phyloP scores from a whole-genome alignment of 2,888 invertebrate genomes.

The Eilema depressum region DNA sequence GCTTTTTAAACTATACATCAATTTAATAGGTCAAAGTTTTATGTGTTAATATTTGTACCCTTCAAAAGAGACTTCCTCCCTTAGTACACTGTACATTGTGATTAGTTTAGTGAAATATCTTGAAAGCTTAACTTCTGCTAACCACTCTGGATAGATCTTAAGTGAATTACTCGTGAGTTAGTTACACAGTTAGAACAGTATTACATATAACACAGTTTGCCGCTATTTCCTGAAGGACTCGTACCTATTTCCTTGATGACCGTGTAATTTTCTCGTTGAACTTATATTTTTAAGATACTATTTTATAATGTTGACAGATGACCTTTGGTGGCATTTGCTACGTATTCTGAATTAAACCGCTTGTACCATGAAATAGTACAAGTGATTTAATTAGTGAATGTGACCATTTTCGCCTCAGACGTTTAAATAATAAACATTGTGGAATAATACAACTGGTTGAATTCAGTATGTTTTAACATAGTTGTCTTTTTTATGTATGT shows the following conservation, averaged over 20 bases:
- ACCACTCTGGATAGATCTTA: conserved; percentile 31
- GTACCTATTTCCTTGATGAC: background rate
- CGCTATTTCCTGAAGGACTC: conserved; percentile 7
- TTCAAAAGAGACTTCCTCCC: background rate
- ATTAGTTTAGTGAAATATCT: conserved; percentile 32
- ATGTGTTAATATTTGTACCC: background rate
- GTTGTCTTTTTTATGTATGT: too few relatives aligned
- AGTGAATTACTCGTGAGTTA: conserved; percentile 48
- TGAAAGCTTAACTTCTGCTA: conserved; percentile 34
- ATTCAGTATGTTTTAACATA: too few relatives aligned
- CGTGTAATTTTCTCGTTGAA: background rate
- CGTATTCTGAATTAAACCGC: too few relatives aligned
- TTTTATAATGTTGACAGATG: too few relatives aligned
- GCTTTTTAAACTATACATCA: too few relatives aligned
- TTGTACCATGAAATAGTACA: too few relatives aligned
- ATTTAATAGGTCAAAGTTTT: background rate
- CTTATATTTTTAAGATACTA: background rate
- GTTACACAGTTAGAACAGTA: conserved; percentile 32
- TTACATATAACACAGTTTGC: conserved; percentile 19
- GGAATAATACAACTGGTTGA: too few relatives aligned
- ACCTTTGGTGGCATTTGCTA: too few relatives aligned
- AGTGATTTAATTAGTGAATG: too few relatives aligned
- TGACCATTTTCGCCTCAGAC: too few relatives aligned
- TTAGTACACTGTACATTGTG: conserved; percentile 9
- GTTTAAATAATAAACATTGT: too few relatives aligned